These are phyloP conservation scores for Schizaphis graminum DNA, from an alignment of 2,888 invertebrate species.

Conservation along the genomic window DNA sequence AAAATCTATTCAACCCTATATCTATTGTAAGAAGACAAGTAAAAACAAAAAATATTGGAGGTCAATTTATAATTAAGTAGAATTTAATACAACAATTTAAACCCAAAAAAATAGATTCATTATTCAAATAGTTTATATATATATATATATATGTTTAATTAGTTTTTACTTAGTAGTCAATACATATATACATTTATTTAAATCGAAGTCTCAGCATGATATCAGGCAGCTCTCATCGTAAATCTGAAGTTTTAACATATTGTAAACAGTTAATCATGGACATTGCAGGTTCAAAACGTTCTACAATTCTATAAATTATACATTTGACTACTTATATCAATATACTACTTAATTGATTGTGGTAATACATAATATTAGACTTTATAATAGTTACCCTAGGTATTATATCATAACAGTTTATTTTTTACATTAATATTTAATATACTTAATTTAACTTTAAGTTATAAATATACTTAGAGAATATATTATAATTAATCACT, in stretches of 20 bases:
- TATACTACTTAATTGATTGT: not conserved
- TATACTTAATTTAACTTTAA: not conserved
- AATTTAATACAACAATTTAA: not conserved
- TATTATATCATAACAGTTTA: not conserved
- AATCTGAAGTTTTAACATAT: not conserved
- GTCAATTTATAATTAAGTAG: not conserved
- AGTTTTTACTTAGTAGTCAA: not conserved
- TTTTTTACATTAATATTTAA: too few species aligned
- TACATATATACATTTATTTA: not conserved
- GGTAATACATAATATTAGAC: not conserved
- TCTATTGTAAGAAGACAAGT: not conserved
- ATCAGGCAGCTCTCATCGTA: not conserved
- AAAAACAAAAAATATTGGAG: not conserved
- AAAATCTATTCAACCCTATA: not conserved
- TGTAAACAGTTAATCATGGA: not conserved
- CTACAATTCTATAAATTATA: not conserved
- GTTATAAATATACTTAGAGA: not conserved
- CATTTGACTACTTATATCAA: not conserved
- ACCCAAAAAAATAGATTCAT: not conserved
- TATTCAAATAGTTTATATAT: not conserved
- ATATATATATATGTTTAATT: not conserved
- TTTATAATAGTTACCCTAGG: not conserved
- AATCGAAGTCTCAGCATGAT: not conserved
- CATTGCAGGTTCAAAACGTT: not conserved
- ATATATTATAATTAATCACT: not conserved